phyloP scores from a whole-genome alignment of 2,797 vertebrate genomes.

The Sebastes trivittatus region DNA sequence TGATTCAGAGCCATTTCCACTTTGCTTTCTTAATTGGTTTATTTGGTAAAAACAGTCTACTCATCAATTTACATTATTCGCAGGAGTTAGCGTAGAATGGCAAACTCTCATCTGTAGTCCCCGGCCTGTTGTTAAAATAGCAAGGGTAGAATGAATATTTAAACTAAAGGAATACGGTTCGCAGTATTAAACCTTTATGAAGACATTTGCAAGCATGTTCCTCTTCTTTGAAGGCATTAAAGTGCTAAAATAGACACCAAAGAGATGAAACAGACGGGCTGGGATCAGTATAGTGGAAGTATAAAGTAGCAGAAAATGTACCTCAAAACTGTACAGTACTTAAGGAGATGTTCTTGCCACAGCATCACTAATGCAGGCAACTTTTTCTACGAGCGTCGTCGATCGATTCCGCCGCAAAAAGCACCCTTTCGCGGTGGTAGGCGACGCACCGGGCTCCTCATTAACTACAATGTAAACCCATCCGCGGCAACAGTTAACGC shows the following conservation, averaged over 20 bases:
- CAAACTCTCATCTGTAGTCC: not conserved
- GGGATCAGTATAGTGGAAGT: not conserved
- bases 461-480: no score
- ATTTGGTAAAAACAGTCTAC: slow-evolving; percentile 6
- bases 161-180: not conserved
- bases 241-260: not conserved
- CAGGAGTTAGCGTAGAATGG: not conserved
- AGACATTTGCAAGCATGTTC: not conserved
- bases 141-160: not conserved
- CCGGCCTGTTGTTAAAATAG: not conserved
- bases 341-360: not conserved
- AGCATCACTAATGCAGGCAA: not conserved
- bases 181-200: not conserved
- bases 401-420: no score
- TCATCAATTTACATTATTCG: slow-evolving; percentile 34
- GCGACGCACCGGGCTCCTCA: no score
- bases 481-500: no score
- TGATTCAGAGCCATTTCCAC: slow-evolving; percentile 18
- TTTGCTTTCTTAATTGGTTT: slow-evolving; percentile 29
- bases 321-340: not conserved
- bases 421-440: rapidly evolving
- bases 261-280: not conserved
- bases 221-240: not conserved
- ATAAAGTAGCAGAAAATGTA: not conserved
- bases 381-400: no score